Conservation (phyloP, 2,113 vertebrate species). For the Suncus etruscus region DNA sequence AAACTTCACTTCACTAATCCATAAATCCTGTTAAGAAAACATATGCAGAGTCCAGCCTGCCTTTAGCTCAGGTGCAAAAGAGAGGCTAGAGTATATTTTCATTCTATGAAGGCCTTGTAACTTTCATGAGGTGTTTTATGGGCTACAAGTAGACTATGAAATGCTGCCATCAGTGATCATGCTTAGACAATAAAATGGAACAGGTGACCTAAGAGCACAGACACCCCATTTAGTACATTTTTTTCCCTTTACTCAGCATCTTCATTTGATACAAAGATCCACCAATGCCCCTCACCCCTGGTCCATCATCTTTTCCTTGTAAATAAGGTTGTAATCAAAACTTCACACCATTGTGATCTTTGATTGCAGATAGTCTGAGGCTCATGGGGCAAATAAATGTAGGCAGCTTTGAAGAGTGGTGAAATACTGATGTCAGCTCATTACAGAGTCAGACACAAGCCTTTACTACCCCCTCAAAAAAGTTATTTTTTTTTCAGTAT, state of each 20-base stretch:
- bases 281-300: background rate
- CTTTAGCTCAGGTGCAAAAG: constrained; percentile 8
- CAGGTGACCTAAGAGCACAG: constrained; percentile 38
- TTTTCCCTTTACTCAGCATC: background rate
- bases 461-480: accelerated
- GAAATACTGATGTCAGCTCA: background rate
- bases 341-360: background rate
- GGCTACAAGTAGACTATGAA: constrained; percentile 49
- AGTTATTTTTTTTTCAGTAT: constrained; percentile 12
- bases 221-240: background rate
- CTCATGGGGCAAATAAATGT: background rate
- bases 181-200: constrained; percentile 60
- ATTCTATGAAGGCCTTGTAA: constrained; percentile 50
- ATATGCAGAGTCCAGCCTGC: background rate
- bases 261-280: background rate
- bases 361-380: background rate
- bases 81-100: background rate
- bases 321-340: background rate
- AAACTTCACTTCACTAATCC: constrained; percentile 61
- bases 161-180: constrained; percentile 35
- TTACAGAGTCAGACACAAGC: background rate
- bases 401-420: background rate
- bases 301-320: background rate
- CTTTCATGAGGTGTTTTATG: constrained; percentile 69
- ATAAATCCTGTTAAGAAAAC: constrained; percentile 55